These are phyloP conservation scores for Clamator glandarius DNA, from an alignment of 2,797 vertebrate genomes.

Conservation along the genomic window DNA sequence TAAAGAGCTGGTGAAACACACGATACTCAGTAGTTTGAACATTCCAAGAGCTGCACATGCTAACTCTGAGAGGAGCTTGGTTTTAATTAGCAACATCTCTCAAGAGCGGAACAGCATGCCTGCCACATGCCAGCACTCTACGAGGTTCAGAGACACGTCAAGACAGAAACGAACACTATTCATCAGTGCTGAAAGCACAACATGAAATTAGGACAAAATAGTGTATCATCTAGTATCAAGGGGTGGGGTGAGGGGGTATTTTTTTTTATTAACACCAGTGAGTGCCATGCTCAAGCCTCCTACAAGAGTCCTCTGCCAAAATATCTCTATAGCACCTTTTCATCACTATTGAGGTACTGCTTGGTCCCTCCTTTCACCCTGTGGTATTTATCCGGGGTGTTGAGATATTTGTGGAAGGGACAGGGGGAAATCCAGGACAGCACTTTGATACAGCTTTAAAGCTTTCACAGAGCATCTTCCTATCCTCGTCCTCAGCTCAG, in stretches of 20 bases:
- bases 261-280: not conserved
- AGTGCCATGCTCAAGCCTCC: not conserved
- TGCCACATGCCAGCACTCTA: not conserved
- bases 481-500: not conserved
- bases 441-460: not conserved
- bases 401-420: not conserved
- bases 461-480: not conserved
- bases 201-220: not conserved
- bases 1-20: conserved; percentile 14
- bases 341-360: not conserved
- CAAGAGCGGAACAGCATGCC: not conserved
- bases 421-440: not conserved
- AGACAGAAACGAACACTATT: not conserved
- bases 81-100: conserved; percentile 20
- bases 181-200: not conserved
- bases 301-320: not conserved
- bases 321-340: not conserved
- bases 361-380: not conserved
- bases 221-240: not conserved
- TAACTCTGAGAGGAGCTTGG: not conserved
- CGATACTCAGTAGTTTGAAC: not conserved
- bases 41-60: not conserved
- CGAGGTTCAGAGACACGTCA: not conserved
- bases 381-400: not conserved
- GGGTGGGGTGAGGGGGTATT: too few species aligned